Percentiles rank a stretch among this genome's conserved stretches.
These are phyloP conservation scores for Aurelia sp. DNA, from an alignment of 30 jellyfish, hydroid and myxozoan genomes.

Conservation along the genomic window DNA sequence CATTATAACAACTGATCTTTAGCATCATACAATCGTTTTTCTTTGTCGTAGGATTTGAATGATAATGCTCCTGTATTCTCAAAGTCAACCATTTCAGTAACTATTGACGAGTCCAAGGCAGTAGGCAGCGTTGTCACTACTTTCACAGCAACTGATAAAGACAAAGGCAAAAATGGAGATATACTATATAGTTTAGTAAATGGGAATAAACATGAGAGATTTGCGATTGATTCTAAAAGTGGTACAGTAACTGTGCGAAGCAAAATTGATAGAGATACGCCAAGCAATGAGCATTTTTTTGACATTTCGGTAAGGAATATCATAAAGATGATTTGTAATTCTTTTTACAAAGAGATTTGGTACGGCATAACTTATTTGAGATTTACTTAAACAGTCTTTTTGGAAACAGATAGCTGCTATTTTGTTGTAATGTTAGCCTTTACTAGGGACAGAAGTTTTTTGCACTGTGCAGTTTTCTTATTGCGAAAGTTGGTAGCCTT, in stretches of 20 bases:
- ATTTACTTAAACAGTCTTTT: too few species aligned
- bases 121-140: constrained; percentile 38
- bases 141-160: constrained; percentile 72
- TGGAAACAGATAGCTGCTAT: too few species aligned
- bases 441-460: too few species aligned
- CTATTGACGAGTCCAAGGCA: constrained; percentile 26
- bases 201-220: constrained; percentile 51
- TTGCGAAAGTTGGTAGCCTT: too few species aligned
- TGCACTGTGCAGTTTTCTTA: too few species aligned
- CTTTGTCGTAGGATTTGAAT: constrained; percentile 39
- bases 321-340: background rate
- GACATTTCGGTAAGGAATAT: constrained; percentile 22
- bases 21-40: background rate
- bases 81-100: background rate
- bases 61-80: constrained; percentile 66
- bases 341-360: too few species aligned
- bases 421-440: too few species aligned
- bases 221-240: constrained; percentile 41
- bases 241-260: constrained; percentile 56
- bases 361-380: too few species aligned
- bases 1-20: too few species aligned
- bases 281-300: constrained; percentile 25
- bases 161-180: constrained; percentile 66
- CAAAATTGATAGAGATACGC: constrained; percentile 78
- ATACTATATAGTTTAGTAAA: constrained; percentile 36